Base-by-base conservation (phyloP, 2,797 vertebrate genomes). In the Apogon hyalosoma region DNA sequence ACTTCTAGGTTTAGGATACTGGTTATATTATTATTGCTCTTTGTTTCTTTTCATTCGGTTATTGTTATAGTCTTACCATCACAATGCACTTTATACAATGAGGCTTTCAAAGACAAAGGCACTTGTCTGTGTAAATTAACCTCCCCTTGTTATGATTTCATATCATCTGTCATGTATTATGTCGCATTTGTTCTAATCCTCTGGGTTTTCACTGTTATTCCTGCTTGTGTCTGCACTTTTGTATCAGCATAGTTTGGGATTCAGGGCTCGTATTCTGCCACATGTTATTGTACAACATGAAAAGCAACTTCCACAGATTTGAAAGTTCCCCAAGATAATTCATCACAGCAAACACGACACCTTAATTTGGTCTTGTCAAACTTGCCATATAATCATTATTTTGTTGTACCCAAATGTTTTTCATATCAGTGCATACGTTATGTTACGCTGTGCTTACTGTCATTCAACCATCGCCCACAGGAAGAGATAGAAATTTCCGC, bases 281-380 rank as follows among this genome's bases (percentile, higher is more conserved):
- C 45, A 63, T 12, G 31, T 64, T 61, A 61, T 12, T 52, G 39
- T 46, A 36, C 56, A 18, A 14, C 1, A 28, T 42, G 21, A 48
- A 78, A 60, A n/a, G 41, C 16, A 49, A 48, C 52, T 42, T 64
- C 38, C 28, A 40, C 36, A 47, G 33, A 73, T 73, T 15, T 36
- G 7, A 73, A 80, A 58, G 59, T 64, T 67, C 52, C 52, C 63
- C 3, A 39, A 54, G 53, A 73, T 49, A 54, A 50, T 75, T 79
- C 45, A 75, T 72, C 62, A 70, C 12, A 1, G 60, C 24, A 41
- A 75, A 73, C 75, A 76, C 36, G 31, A 58, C 58, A 38, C 41
- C 72, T 79, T 80, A 69, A 83, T 83, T 77, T 77, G 28, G n/a
- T 61, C 67, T 57, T 64, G 73, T 79, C 71, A 78, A 33, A 60